These are phyloP conservation scores for Dendronephthya gigantea DNA, from an alignment of 64 coral and sea anemone genomes.

Conservation along the genomic window DNA sequence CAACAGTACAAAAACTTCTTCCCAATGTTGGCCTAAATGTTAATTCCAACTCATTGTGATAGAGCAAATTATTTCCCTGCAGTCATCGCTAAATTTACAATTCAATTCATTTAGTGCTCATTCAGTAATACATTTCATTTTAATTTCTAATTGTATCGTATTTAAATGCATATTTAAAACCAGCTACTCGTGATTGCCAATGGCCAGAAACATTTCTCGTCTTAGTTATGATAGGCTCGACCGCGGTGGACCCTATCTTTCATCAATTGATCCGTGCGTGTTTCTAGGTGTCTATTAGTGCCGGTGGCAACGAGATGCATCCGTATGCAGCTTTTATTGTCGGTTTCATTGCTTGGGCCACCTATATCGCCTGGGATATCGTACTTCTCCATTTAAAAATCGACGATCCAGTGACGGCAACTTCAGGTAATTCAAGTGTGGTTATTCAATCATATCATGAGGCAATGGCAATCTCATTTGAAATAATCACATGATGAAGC, in stretches of 20 bases:
- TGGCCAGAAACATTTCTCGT: too few species aligned
- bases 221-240: too few species aligned
- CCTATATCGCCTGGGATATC: slow-evolving; percentile 36
- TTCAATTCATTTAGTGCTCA: too few species aligned
- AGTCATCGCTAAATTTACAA: neutral
- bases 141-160: too few species aligned
- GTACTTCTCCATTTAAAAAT: slow-evolving; percentile 26
- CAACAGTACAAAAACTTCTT: too few species aligned
- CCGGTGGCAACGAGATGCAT: slow-evolving; percentile 9
- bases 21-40: too few species aligned
- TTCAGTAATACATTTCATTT: too few species aligned
- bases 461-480: neutral
- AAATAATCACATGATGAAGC: neutral
- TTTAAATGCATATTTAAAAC: too few species aligned
- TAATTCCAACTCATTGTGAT: too few species aligned
- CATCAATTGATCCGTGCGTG: neutral
- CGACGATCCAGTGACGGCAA: slow-evolving; percentile 28
- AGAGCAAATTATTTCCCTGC: too few species aligned
- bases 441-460: neutral
- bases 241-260: too few species aligned
- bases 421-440: slow-evolving; percentile 17
- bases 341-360: slow-evolving; percentile 18
- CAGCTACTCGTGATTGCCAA: too few species aligned
- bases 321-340: slow-evolving; percentile 34
- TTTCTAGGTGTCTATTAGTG: slow-evolving; percentile 36